A percentile compares a stretch with the other conserved stretches of the same genome.
Conservation (phyloP, 2,113 vertebrate species). For the Typhlomys cinereus region DNA sequence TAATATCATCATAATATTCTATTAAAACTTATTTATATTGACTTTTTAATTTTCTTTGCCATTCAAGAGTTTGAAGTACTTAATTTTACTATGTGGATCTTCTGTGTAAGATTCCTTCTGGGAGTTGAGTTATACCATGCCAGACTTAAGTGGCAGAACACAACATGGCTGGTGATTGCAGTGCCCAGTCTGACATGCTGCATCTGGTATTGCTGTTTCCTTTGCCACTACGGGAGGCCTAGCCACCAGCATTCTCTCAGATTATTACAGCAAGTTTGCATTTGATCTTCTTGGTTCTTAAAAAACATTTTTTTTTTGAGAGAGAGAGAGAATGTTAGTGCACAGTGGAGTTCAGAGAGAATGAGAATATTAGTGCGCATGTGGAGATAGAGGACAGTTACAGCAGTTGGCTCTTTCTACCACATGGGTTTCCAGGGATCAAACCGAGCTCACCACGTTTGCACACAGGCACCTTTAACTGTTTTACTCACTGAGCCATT, state of each 20-base stretch:
- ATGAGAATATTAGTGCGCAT: no score
- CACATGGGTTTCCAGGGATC: no score
- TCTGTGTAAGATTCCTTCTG: neutral
- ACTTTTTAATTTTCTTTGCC: neutral
- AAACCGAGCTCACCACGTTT: no score
- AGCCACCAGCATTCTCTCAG: neutral
- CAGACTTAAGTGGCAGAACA: neutral
- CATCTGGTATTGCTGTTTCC: fast-evolving
- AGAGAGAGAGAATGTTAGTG: no score
- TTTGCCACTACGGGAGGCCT: fast-evolving
- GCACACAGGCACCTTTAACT: no score
- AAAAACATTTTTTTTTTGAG: no score
- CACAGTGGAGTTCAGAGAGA: no score
- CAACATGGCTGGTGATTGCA: neutral
- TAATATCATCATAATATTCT: neutral
- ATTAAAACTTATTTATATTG: neutral
- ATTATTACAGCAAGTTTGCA: neutral
- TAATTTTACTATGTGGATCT: neutral
- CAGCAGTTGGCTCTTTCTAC: no score
- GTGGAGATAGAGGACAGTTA: no score
- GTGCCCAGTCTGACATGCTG: neutral
- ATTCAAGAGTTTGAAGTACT: neutral
- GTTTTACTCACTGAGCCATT: no score
- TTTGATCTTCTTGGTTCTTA: no score
- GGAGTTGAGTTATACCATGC: neutral